These are phyloP conservation scores for Lithobius niger DNA, from an alignment of 1,140 invertebrate species.

Conservation along the genomic window DNA sequence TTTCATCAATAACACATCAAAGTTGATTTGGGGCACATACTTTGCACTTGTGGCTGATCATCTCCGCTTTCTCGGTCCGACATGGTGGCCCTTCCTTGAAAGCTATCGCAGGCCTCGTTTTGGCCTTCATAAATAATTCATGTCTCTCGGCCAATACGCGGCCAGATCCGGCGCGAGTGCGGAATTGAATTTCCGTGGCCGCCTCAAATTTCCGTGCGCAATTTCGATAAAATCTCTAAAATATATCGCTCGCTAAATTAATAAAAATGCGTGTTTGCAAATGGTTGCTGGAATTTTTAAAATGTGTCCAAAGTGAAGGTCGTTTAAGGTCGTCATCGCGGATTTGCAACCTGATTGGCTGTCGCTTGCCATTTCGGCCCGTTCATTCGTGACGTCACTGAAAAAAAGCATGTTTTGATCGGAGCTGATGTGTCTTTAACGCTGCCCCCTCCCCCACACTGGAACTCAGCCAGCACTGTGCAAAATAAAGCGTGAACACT, in stretches of 20 bases:
- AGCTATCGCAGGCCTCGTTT: slow-evolving; percentile 22
- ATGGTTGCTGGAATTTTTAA: background rate
- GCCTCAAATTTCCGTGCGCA: background rate
- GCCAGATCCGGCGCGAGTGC: background rate
- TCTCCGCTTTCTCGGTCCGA: slow-evolving; percentile 44
- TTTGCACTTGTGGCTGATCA: slow-evolving; percentile 40
- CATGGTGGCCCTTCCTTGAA: slow-evolving; percentile 32
- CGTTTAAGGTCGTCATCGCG: background rate
- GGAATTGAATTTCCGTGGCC: slow-evolving; percentile 14
- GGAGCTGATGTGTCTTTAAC: too few relatives aligned
- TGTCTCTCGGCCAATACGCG: background rate
- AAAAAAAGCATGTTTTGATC: too few relatives aligned
- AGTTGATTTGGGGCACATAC: slow-evolving; percentile 27
- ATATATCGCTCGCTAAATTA: background rate
- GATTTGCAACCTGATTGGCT: too few relatives aligned
- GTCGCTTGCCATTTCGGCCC: too few relatives aligned
- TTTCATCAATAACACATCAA: background rate
- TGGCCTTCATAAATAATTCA: slow-evolving; percentile 6
- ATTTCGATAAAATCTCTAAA: background rate
- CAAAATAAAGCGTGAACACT: too few relatives aligned
- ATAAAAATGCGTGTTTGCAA: background rate
- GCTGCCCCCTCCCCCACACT: too few relatives aligned
- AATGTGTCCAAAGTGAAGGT: background rate
- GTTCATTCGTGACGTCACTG: too few relatives aligned
- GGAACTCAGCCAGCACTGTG: too few relatives aligned